phyloP scores from a whole-genome alignment of 2,113 vertebrate species.

The Hippopotamus amphibius region DNA sequence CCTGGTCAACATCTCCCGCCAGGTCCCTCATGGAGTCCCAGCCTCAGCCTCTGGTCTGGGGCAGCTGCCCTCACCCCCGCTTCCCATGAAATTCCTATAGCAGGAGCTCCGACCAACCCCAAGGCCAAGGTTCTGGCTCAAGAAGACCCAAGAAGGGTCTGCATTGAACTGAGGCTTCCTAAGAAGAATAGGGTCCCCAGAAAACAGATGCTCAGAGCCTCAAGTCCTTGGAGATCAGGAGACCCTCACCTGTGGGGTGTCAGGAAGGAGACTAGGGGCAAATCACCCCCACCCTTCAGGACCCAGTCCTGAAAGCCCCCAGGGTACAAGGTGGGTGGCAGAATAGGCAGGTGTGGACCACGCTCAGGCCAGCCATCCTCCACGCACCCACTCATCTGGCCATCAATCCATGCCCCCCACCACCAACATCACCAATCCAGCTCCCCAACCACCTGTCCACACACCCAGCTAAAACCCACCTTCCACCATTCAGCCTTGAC shows the following conservation, averaged over 20 bases:
- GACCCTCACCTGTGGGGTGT: background rate
- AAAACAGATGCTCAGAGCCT: background rate
- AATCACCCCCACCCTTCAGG: rapidly evolving
- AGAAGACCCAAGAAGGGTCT: background rate
- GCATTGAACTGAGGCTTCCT: background rate
- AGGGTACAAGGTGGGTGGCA: rapidly evolving
- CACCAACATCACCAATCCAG: background rate
- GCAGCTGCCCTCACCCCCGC: background rate
- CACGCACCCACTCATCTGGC: background rate
- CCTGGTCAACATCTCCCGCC: background rate
- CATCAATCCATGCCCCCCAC: background rate
- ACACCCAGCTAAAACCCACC: background rate
- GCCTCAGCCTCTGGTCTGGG: background rate
- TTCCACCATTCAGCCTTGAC: background rate
- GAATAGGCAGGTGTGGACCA: background rate
- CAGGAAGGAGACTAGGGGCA: background rate
- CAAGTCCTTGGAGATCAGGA: background rate
- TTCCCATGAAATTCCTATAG: background rate
- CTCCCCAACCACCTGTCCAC: background rate
- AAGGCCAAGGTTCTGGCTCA: background rate
- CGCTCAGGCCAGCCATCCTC: background rate
- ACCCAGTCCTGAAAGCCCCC: background rate
- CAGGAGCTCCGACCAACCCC: background rate
- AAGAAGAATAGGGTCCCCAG: background rate
- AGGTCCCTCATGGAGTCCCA: rapidly evolving